These are phyloP conservation scores for Noctua fimbriata DNA, from an alignment of 2,888 invertebrate genomes.

Conservation along the genomic window DNA sequence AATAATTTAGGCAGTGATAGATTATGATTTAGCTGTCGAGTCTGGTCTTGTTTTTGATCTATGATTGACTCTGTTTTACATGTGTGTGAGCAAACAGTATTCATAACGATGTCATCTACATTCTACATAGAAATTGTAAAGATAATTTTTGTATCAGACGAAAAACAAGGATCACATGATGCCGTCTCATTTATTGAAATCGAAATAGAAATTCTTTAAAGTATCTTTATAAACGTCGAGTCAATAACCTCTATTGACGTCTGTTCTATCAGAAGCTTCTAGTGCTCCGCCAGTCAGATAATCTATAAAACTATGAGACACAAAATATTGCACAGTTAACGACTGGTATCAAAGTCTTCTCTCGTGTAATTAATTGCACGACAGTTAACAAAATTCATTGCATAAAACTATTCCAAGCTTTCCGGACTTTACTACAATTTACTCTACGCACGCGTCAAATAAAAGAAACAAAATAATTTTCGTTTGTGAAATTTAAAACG, in stretches of 20 bases:
- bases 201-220: constrained; percentile 51
- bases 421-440: constrained; percentile 31
- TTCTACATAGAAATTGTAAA: constrained; percentile 13
- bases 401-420: constrained; percentile 37
- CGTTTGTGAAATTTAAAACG: constrained; percentile 63
- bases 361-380: constrained; percentile 46
- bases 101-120: constrained; percentile 17
- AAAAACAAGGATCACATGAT: constrained; percentile 41
- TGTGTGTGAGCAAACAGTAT: background rate
- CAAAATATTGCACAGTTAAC: constrained; percentile 49
- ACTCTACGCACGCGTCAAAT: constrained; percentile 50
- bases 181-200: constrained; percentile 34
- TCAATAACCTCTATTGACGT: constrained; percentile 57
- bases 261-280: constrained; percentile 38
- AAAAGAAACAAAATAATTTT: constrained; percentile 56
- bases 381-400: constrained; percentile 23
- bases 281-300: constrained; percentile 34
- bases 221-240: constrained; percentile 40
- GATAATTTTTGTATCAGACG: constrained; percentile 16
- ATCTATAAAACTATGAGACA: constrained; percentile 43
- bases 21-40: constrained; percentile 20
- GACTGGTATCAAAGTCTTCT: constrained; percentile 52
- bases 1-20: constrained; percentile 43
- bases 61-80: constrained; percentile 30
- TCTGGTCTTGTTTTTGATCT: constrained; percentile 38